Conservation (phyloP, 2,113 vertebrate genomes). For the Pongo abelii region DNA sequence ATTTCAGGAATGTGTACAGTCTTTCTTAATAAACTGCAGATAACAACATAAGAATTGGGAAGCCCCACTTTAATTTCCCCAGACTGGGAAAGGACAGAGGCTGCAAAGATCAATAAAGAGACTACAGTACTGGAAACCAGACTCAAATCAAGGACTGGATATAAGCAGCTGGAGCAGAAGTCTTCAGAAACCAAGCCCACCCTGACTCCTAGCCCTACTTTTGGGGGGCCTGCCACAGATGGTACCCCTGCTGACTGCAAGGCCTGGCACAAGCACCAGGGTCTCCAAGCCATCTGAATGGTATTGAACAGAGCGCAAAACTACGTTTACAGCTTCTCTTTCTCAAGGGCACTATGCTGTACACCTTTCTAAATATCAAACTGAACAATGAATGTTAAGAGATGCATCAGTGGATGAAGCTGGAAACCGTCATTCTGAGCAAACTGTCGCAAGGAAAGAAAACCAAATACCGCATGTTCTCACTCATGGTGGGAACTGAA, state of each 20-base stretch:
- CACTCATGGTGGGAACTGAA: no score
- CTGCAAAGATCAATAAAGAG: background rate
- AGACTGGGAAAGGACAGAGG: background rate
- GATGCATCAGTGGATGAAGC: no score
- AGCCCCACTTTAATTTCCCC: background rate
- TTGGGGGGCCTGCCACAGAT: fast-evolving
- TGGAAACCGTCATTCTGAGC: no score
- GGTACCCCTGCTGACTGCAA: no score
- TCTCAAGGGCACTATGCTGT: background rate
- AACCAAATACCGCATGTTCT: no score
- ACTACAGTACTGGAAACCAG: background rate
- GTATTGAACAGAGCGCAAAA: background rate
- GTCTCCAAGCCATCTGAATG: background rate
- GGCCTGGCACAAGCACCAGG: no score
- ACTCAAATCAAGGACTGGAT: background rate
- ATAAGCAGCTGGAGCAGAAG: background rate
- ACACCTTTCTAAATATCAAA: background rate
- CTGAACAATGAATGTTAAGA: background rate
- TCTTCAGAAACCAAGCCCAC: background rate
- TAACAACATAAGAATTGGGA: background rate
- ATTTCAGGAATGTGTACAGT: background rate
- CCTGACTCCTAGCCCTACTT: fast-evolving
- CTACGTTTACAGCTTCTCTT: background rate
- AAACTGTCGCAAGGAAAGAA: no score
- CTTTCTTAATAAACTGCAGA: background rate